Percentiles rank a stretch among this genome's conserved stretches.
Conservation (phyloP, 2,888 invertebrate species). For the Baccha elongata region DNA sequence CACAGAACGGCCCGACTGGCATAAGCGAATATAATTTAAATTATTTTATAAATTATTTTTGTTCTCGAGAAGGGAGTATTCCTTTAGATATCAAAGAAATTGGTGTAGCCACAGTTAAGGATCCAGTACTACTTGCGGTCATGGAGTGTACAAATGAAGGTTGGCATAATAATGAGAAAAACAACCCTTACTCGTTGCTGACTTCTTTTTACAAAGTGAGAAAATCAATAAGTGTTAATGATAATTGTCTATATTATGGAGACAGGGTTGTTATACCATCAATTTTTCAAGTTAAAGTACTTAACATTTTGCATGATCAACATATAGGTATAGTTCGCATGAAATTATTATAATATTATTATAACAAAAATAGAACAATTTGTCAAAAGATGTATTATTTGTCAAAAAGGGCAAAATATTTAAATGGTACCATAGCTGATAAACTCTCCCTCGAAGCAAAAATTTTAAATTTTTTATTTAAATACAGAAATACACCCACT, state of each 20-base stretch:
- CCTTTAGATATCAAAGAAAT: not conserved
- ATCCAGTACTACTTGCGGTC: not conserved
- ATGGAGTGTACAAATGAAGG: not conserved
- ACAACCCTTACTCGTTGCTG: not conserved
- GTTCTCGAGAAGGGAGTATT: not conserved
- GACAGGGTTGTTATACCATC: constrained; percentile 39
- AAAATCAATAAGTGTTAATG: not conserved
- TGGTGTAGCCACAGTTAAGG: not conserved
- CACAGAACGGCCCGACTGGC: constrained; percentile 26
- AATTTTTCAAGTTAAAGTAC: constrained; percentile 13
- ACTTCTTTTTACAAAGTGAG: constrained; percentile 7
- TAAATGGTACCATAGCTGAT: not conserved
- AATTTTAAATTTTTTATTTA: constrained; percentile 49
- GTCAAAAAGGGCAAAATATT: no score
- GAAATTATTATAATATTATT: no score
- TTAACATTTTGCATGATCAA: constrained; percentile 34
- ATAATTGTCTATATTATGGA: constrained; percentile 44
- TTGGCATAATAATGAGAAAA: not conserved
- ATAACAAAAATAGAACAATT: no score
- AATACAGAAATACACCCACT: constrained; percentile 27
- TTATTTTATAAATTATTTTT: no score
- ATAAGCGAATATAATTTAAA: not conserved
- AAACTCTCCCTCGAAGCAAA: constrained; percentile 18
- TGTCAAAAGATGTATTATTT: no score
- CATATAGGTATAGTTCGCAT: no score